Base-by-base conservation (phyloP, 2,113 vertebrate species). In the Ancistrus triradiatus region DNA sequence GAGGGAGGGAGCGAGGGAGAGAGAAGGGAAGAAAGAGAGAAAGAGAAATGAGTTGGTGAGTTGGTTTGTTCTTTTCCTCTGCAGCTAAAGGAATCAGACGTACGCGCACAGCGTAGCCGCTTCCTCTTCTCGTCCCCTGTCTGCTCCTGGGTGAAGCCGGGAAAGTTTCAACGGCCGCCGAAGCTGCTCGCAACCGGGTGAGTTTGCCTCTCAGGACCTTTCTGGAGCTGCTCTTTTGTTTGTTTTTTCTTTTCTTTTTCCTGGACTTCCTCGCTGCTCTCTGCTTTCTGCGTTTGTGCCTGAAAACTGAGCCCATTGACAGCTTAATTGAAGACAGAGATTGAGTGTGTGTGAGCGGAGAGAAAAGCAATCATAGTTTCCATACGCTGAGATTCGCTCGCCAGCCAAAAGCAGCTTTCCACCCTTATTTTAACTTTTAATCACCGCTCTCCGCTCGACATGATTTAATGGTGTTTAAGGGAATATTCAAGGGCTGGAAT, bases 1-100 rank as follows among this genome's bases (percentile, higher is more conserved):
- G 52, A 42, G 24, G 53, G 44, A 51, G 46, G 43, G 43, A 76
- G 78, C 80, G 75, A 76, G 42, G 66, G 55, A 19, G 53, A 52
- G 47, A 59, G 53, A 70, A 68, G 74, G 75, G 71, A 60, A 83
- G 63, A 35, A 77, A 80, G 81, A 58, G 69, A 67, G 78, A 51
- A 72, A 55, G 68, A 70, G 79, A 77, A 72, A 69, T 57, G 59
- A 61, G 52, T 81, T 19, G 64, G 63, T 67, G 57, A 59, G 57
- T 47, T 47, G 58, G 58, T 35, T 81, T 76, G 74, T 77, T 59
- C 74, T 81, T 76, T 79, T 76, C 74, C 76, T 80, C 57, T 68
- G 77, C 85, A 82, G 84, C 75, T 74, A 74, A 76, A 81, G 76
- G 73, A 81, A 75, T 77, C 68, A 74, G 81, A 82, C 77, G 78